phyloP scores from a whole-genome alignment of 2,113 vertebrate species.

The Planiliza haematocheilus region DNA sequence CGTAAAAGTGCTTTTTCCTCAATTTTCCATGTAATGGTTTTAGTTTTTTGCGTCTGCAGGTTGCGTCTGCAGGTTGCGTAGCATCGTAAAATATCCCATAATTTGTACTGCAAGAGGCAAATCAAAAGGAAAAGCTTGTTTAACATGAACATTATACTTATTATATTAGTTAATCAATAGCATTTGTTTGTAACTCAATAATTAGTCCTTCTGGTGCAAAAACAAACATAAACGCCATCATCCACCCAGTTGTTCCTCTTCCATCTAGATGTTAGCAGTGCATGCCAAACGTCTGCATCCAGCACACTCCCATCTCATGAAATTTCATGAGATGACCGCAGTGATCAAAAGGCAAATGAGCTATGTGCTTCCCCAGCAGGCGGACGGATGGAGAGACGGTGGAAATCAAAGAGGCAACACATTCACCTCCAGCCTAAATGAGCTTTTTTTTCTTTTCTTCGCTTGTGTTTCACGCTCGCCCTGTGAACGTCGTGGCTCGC shows the following conservation, averaged over 20 bases:
- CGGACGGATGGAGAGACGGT: not conserved
- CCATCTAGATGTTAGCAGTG: constrained; percentile 16
- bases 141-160: no score
- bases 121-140: no score
- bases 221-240: no score
- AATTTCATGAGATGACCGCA: constrained; percentile 35
- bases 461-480: not conserved
- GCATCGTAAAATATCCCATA: no score
- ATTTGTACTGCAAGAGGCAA: no score
- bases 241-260: no score
- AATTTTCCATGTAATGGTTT: no score
- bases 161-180: no score
- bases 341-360: constrained; percentile 44
- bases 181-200: no score
- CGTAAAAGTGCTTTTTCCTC: no score
- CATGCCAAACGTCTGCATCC: constrained; percentile 30
- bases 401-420: not conserved
- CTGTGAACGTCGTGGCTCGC: not conserved
- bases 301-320: constrained; percentile 29
- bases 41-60: no score
- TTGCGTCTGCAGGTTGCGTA: no score
- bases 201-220: not conserved
- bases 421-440: not conserved
- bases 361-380: constrained; percentile 24
- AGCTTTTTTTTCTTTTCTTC: not conserved